Conservation (phyloP, 2,797 vertebrate genomes). For the Dendrocincla tyrannina region DNA sequence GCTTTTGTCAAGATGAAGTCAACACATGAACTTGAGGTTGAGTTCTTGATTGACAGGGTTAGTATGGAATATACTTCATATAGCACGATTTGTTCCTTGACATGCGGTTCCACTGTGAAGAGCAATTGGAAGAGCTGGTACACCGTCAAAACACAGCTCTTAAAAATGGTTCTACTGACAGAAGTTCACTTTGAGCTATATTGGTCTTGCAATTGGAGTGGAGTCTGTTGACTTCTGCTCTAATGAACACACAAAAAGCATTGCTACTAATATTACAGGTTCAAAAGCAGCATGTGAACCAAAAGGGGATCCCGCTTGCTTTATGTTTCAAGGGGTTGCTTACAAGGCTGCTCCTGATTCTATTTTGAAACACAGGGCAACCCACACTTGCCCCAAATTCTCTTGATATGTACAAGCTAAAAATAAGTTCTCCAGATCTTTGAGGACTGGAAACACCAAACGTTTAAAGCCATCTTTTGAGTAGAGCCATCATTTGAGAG, state of each 20-base stretch:
- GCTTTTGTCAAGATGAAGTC: background rate
- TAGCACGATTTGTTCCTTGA: background rate
- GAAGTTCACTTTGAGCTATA: background rate
- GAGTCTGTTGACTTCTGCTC: background rate
- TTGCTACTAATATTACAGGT: background rate
- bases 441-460: background rate
- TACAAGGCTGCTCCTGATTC: background rate
- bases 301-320: background rate
- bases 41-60: background rate
- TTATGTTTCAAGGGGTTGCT: background rate
- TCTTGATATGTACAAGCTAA: background rate
- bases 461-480: background rate
- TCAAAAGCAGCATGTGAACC: background rate
- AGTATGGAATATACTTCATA: background rate
- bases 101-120: background rate
- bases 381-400: background rate
- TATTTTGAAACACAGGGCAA: background rate
- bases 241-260: background rate
- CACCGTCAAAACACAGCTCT: background rate
- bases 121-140: background rate
- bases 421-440: background rate
- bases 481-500: background rate
- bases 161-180: background rate
- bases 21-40: background rate
- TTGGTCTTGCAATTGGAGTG: background rate